Conservation (phyloP, 2,888 invertebrate species). For the Lithodes maja region DNA sequence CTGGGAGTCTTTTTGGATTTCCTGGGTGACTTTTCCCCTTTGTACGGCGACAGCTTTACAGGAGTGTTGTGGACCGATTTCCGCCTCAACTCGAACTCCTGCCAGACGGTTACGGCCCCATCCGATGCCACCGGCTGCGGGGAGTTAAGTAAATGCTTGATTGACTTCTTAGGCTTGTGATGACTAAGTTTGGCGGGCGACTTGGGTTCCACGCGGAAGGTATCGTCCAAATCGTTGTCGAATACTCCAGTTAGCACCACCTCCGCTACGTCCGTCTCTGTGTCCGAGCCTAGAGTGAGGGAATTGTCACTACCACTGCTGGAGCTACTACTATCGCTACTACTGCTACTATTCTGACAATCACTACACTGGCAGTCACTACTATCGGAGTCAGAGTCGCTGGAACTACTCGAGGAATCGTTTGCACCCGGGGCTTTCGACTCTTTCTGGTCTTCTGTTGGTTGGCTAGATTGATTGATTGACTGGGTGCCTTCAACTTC, state of each 20-base stretch:
- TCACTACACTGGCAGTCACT: slow-evolving; percentile 42
- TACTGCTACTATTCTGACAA: slow-evolving; percentile 36
- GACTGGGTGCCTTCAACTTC: neutral
- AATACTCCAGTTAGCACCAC: neutral
- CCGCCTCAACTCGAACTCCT: neutral
- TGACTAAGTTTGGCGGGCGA: neutral
- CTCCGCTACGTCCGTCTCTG: neutral
- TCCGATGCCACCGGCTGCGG: neutral
- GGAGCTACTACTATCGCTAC: slow-evolving; percentile 34
- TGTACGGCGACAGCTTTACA: neutral
- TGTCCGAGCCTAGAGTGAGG: slow-evolving; percentile 30
- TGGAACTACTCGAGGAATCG: slow-evolving; percentile 34
- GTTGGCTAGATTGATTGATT: neutral
- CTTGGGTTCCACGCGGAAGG: neutral
- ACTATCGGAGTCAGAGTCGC: slow-evolving; percentile 44
- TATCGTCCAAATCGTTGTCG: neutral
- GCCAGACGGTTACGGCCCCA: neutral
- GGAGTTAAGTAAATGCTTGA: neutral
- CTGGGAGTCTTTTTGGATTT: slow-evolving; percentile 26
- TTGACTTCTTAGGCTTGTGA: neutral
- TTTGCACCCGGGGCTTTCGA: neutral
- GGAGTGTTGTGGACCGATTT: slow-evolving; percentile 11
- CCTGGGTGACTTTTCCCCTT: neutral
- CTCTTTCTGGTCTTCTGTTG: neutral
- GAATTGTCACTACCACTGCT: slow-evolving; percentile 19